Base-by-base conservation (phyloP, 2,113 vertebrate species). In the Gobius niger region DNA sequence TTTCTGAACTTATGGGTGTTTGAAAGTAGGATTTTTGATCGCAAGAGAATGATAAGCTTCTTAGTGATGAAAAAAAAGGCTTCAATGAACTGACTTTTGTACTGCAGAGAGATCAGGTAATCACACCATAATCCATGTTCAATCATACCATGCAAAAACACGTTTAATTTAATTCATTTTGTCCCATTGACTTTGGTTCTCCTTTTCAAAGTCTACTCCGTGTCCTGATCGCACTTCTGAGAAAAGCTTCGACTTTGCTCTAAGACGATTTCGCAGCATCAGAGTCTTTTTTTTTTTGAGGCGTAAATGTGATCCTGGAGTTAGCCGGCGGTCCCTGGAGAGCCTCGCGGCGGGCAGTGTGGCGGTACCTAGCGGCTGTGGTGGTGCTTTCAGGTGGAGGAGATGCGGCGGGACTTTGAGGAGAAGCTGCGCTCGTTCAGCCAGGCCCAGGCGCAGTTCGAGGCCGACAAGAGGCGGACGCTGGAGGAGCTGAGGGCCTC, bases 371-470 rank as follows among this genome's bases (percentile, higher is more conserved):
- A 77, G 59, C 52, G 10, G 11, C 0, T 88, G 67, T 86, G 41
- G 72, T 84, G 82, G 72, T 85, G 93, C 44, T 95, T 24, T 91
- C 82, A 99, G 90, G 96, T 98, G 44, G 96, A 98, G 92, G 97
- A 98, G 81, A 98, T 99, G 82, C 93, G 96, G 72, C 95, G 93
- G 77, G 96, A 95, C 77, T 98, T 99, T 53, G 96, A 99, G 80
- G 97, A 98, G 77, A 95, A 94, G 82, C 90, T 98, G 63, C 91
- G 91, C 76, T 91, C 93, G 76, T 99, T 99, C 85, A 94, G 94
- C 82, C 95, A 95, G 65, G 82, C 96, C 65, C 96, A 98, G 77
- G 90, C 94, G 53, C 95, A 96, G 77, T 96, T 98, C 85, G 96
- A 98, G 83, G 94, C 94, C 67, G 96, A 98, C 70, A 98, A 98